Evolutionary conservation across 2,113 vertebrate species (phyloP), one percentile per base, ranked within the genome.

Genomic region (Jaculus jaculus): DNA sequence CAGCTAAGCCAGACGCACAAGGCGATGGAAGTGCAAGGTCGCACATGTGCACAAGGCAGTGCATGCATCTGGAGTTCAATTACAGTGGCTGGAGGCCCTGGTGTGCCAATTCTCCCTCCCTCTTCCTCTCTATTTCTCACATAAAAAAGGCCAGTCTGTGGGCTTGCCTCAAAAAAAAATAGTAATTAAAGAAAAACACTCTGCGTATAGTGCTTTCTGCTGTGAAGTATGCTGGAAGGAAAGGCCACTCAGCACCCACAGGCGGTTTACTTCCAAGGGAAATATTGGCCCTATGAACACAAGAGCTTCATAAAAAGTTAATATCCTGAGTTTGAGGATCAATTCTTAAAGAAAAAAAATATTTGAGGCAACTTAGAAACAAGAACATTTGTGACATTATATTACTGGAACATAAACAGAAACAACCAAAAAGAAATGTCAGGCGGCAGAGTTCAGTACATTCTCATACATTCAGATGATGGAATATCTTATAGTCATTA

Each of bases 341-440:
- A 61, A 0, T 71, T 89, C 63, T 84, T 72, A 94, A 83, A 16
- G 42, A 2, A 13, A 10, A n/a, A 58, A 47, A 84, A 30, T 60
- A 77, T 61, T 30, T 87, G 80, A 63, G 84, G 37, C 32, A 88
- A 93, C 78, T 68, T 86, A 68, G 69, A 34, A 32, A 71, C 13
- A 79, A 86, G 63, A 42, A 84, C 92, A 16, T 92, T 60, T 89
- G 75, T 74, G 37, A 78, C 11, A 85, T 42, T 90, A 42, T 37
- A 74, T 74, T 74, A 17, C 39, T 39, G 60, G 73, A 72, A 24
- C n/a, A 82, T 51, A 39, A 90, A 73, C 24, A 86, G 37, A 63
- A 86, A 51, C 5, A 63, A 34, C 9, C 7, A 69, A n/a, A 91
- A 77, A 71, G 51, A 80, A 81, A 77, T 39, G 16, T 39, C 37